Conservation (phyloP, 2,797 vertebrate genomes). For the Acridotheres tristis region DNA sequence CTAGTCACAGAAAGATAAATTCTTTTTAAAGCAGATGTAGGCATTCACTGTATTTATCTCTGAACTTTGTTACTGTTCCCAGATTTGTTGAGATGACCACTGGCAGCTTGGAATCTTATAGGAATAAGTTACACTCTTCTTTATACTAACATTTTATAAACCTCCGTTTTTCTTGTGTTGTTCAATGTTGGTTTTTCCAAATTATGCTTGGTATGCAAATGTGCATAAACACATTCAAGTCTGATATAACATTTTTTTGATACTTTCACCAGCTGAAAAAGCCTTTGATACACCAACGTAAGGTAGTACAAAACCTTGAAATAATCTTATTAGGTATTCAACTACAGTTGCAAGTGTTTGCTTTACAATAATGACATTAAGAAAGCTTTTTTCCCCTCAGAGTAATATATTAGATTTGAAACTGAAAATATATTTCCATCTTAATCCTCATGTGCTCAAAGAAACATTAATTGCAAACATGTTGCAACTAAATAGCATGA, state of each 20-base stretch:
- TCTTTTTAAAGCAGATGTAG: neutral
- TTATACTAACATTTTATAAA: neutral
- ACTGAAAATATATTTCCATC: neutral
- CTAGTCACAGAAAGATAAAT: neutral
- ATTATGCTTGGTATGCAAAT: neutral
- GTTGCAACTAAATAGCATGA: neutral
- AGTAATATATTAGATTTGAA: neutral
- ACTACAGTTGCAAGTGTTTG: neutral
- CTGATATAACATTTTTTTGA: neutral
- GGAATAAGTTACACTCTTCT: neutral
- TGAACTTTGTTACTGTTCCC: neutral
- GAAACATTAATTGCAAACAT: neutral
- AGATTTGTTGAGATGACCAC: neutral
- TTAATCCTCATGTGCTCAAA: neutral
- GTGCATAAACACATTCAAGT: rapidly evolving
- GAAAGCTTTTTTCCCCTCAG: neutral
- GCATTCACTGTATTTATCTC: neutral
- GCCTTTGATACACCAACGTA: neutral
- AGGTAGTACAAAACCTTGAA: neutral
- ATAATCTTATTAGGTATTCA: neutral
- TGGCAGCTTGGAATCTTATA: neutral
- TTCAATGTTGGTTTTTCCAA: neutral
- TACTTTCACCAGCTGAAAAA: neutral
- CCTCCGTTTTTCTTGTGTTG: neutral
- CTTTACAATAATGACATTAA: neutral